Percentiles rank a stretch among this genome's conserved stretches.
phyloP scores from a whole-genome alignment of 2,888 invertebrate genomes.

The Nephrotoma guestfalica region DNA sequence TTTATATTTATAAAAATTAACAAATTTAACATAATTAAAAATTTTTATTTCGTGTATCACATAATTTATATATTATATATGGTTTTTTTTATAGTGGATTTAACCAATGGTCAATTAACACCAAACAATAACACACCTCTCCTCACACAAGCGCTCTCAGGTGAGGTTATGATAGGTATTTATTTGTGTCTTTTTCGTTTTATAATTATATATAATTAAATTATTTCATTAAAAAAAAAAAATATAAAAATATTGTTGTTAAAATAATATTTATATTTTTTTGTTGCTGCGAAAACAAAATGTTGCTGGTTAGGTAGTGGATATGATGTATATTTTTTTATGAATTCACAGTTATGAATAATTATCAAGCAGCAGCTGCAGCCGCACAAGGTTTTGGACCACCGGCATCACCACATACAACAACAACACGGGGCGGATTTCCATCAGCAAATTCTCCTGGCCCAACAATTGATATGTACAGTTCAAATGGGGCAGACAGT shows the following conservation, averaged over 20 bases:
- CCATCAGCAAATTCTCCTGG: conserved; percentile 87
- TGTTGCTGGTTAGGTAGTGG: neutral
- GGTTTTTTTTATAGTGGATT: conserved; percentile 61
- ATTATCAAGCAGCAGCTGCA: conserved; percentile 72
- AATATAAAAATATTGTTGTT: neutral
- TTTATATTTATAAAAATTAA: neutral
- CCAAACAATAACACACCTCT: conserved; percentile 92
- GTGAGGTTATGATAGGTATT: conserved; percentile 38
- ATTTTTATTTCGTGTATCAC: neutral
- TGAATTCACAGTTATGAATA: conserved; percentile 74
- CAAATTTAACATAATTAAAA: neutral
- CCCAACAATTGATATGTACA: conserved; percentile 86
- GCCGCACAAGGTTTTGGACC: conserved; percentile 68
- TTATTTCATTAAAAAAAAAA: neutral
- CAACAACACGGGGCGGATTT: conserved; percentile 59
- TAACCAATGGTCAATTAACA: conserved; percentile 90
- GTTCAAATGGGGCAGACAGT: conserved; percentile 70
- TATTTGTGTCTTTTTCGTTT: conserved; percentile 9
- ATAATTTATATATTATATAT: neutral
- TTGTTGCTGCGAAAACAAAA: neutral
- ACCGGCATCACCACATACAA: conserved; percentile 68
- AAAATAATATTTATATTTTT: conserved; percentile 1
- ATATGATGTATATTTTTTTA: neutral
- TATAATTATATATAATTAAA: neutral
- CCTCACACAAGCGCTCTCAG: conserved; percentile 91